phyloP scores from a whole-genome alignment of 92 coral and sea anemone species.

The Phymanthus crucifer region DNA sequence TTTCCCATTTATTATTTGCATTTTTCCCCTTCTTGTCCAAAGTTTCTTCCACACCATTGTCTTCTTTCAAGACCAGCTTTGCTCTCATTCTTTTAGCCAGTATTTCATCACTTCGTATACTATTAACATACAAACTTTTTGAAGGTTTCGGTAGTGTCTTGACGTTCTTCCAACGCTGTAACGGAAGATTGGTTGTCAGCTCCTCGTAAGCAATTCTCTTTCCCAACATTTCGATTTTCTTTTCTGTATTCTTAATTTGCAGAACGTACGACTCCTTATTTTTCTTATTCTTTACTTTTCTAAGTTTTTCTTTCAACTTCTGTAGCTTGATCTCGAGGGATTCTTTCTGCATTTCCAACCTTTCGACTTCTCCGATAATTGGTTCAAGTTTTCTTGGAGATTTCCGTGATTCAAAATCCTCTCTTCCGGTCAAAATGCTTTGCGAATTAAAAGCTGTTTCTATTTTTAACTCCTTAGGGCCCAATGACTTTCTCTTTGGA shows the following conservation, averaged over 20 bases:
- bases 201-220: constrained; percentile 55
- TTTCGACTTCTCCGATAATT: constrained; percentile 52
- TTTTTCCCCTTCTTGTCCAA: neutral
- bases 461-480: neutral
- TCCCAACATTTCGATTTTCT: constrained; percentile 56
- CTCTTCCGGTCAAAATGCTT: neutral
- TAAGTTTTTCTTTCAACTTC: constrained; percentile 34
- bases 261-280: constrained; percentile 25
- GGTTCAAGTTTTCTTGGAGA: neutral
- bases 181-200: neutral
- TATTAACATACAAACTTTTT: neutral
- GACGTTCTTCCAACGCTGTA: neutral
- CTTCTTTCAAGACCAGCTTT: constrained; percentile 12
- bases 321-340: constrained; percentile 46
- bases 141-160: neutral
- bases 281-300: constrained; percentile 17
- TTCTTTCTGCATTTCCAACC: constrained; percentile 49
- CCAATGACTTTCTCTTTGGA: neutral
- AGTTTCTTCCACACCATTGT: neutral
- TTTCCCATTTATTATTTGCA: neutral
- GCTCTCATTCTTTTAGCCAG: constrained; percentile 8
- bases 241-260: constrained; percentile 40
- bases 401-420: constrained; percentile 12
- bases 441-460: neutral
- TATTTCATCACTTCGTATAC: constrained; percentile 11